Evolutionary conservation across 2,113 vertebrate species (phyloP).

Genomic region (Lophura nycthemera): DNA sequence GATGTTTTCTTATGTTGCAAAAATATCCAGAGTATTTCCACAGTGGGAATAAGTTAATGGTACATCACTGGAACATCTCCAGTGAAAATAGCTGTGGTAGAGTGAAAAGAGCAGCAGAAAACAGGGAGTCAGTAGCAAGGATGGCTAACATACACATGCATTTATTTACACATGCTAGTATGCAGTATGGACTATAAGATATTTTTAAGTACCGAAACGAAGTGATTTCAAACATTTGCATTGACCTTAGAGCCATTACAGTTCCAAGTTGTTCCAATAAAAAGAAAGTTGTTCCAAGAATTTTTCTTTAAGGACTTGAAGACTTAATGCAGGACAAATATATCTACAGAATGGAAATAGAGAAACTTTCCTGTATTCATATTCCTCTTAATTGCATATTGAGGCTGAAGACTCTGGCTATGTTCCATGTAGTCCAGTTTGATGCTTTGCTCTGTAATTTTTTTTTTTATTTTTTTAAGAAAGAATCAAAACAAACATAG

Average conservation of each 20-base stretch:
- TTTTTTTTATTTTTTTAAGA: not conserved
- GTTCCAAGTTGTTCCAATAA: slow-evolving; percentile 45
- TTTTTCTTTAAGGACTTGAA: slow-evolving; percentile 51
- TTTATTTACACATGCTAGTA: slow-evolving; percentile 52
- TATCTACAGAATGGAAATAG: slow-evolving; percentile 2
- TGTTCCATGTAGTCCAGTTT: not conserved
- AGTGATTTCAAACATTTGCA: slow-evolving; percentile 51
- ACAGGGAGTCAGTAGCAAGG: slow-evolving; percentile 25
- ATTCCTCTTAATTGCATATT: slow-evolving; percentile 7
- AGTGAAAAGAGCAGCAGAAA: slow-evolving; percentile 25
- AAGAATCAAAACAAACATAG: not conserved
- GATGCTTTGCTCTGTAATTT: not conserved
- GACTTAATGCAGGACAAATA: slow-evolving; percentile 44
- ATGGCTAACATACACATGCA: slow-evolving; percentile 25
- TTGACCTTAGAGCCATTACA: slow-evolving; percentile 45
- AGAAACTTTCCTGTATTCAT: not conserved
- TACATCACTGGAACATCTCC: slow-evolving; percentile 77
- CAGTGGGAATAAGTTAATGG: slow-evolving; percentile 70
- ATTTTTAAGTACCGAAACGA: slow-evolving; percentile 49
- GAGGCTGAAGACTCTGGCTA: not conserved
- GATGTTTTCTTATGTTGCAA: slow-evolving; percentile 79
- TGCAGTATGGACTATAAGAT: slow-evolving; percentile 15
- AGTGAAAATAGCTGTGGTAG: slow-evolving; percentile 71
- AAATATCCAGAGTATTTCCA: slow-evolving; percentile 77
- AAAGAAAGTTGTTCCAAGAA: slow-evolving; percentile 53